Conservation (phyloP, 2,888 invertebrate species). For the Ephialtes manifestator region DNA sequence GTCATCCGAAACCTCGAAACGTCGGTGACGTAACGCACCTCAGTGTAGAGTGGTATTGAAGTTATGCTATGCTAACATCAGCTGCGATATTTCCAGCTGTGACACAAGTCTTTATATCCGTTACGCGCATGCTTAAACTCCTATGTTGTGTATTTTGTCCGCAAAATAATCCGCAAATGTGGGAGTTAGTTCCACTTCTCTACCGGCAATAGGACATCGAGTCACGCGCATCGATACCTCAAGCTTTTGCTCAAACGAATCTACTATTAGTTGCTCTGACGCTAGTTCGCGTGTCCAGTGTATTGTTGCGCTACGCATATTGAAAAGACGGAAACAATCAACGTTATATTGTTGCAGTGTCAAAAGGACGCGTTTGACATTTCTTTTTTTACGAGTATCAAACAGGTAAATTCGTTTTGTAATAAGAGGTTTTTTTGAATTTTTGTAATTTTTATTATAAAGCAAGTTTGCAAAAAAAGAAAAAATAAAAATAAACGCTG, state of each 20-base stretch:
- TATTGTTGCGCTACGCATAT: constrained; percentile 9
- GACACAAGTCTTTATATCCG: constrained; percentile 73
- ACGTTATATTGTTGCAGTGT: neutral
- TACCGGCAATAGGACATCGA: neutral
- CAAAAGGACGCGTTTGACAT: neutral
- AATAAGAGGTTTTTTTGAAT: no score
- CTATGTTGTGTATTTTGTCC: neutral
- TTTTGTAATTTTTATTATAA: no score
- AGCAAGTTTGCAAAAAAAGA: no score
- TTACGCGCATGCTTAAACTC: neutral
- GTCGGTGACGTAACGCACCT: constrained; percentile 56
- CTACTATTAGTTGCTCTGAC: neutral
- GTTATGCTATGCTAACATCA: constrained; percentile 56
- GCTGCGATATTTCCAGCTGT: constrained; percentile 75
- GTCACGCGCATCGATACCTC: neutral
- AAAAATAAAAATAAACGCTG: no score
- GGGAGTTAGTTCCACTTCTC: neutral
- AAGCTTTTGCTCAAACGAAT: neutral
- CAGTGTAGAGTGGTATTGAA: constrained; percentile 16
- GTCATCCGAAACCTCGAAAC: constrained; percentile 36
- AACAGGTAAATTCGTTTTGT: neutral
- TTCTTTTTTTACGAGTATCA: neutral
- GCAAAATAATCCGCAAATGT: constrained; percentile 1
- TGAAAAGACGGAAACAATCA: neutral
- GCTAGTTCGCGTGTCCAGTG: neutral